A percentile compares a stretch with the other conserved stretches of the same genome.
These are phyloP conservation scores for Corythaixoides concolor DNA, from an alignment of 2,113 vertebrate genomes.

Conservation along the genomic window DNA sequence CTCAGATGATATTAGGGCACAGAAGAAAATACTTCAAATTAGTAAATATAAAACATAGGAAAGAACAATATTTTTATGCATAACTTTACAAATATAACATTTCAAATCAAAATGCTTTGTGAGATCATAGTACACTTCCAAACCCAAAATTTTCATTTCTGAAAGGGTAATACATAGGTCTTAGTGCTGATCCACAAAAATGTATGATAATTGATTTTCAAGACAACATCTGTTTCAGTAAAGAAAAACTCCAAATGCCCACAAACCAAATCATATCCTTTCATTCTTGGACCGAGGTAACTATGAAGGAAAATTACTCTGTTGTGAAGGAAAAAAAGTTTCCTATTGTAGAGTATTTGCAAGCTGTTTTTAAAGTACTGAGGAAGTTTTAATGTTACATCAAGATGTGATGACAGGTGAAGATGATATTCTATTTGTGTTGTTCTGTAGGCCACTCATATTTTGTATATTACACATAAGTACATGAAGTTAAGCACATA, in stretches of 20 bases:
- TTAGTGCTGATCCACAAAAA: neutral
- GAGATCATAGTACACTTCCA: neutral
- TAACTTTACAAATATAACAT: neutral
- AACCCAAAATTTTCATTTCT: neutral
- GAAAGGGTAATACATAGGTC: neutral
- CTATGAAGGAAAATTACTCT: neutral
- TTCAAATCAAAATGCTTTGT: neutral
- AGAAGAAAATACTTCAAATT: neutral
- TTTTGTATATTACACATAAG: neutral
- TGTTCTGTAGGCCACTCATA: neutral
- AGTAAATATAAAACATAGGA: neutral
- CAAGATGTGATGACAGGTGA: neutral
- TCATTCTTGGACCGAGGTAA: neutral
- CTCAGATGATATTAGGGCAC: accelerated
- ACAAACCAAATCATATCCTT: neutral
- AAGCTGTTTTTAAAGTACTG: neutral
- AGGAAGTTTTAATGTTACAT: neutral
- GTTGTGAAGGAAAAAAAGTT: neutral
- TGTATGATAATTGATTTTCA: neutral
- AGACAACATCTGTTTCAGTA: neutral
- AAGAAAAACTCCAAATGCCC: neutral
- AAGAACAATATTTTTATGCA: neutral
- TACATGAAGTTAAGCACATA: neutral
- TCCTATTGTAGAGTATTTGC: neutral
- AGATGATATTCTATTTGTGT: neutral